phyloP scores from a whole-genome alignment of 2,797 vertebrate genomes.

The Sebastes diaconus region DNA sequence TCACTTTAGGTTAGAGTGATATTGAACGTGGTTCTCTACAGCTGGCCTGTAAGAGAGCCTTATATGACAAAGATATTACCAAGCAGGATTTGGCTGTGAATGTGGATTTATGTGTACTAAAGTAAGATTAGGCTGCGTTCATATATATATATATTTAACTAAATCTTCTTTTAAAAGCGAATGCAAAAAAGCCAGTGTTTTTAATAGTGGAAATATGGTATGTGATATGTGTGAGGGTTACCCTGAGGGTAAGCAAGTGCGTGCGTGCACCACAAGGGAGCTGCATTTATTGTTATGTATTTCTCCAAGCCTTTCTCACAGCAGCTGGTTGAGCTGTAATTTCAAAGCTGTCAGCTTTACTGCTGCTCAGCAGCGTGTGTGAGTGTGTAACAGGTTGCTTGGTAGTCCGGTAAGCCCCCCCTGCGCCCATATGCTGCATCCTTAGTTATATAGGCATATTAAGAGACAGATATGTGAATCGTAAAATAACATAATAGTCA shows the following conservation, averaged over 20 bases:
- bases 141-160: not conserved
- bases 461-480: constrained; percentile 23
- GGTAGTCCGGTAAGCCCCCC: constrained; percentile 23
- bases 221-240: not conserved
- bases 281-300: constrained; percentile 34
- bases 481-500: constrained; percentile 25
- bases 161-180: constrained; percentile 6
- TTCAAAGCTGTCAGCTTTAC: constrained; percentile 59
- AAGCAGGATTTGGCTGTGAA: not conserved
- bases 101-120: not conserved
- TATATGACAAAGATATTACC: not conserved
- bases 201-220: not conserved
- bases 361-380: constrained; percentile 16
- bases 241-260: constrained; percentile 9
- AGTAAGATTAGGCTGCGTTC: not conserved
- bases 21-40: constrained; percentile 6
- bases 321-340: constrained; percentile 45
- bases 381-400: constrained; percentile 35
- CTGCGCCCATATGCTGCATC: constrained; percentile 10
- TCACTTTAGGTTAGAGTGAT: constrained; percentile 34
- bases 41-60: constrained; percentile 12
- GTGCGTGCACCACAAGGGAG: constrained; percentile 6
- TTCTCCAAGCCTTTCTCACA: constrained; percentile 20
- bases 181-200: not conserved
- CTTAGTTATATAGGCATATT: constrained; percentile 28